A percentile compares a stretch with the other conserved stretches of the same genome.
phyloP scores from a whole-genome alignment of 2,888 invertebrate species.

The Acanthoscelides obtectus region DNA sequence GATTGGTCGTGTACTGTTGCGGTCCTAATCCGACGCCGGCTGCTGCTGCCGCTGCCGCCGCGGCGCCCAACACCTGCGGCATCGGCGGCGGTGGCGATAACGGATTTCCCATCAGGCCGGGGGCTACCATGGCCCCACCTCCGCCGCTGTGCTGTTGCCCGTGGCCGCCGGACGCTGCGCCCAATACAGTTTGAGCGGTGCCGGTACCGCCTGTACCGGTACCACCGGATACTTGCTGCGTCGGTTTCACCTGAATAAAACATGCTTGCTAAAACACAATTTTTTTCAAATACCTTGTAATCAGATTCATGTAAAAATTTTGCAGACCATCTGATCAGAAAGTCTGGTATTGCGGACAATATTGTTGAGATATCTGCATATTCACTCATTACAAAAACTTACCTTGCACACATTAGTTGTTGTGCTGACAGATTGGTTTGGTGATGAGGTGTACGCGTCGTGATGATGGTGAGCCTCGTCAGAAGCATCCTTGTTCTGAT shows the following conservation, averaged over 20 bases:
- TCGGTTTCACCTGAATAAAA: slow-evolving; percentile 66
- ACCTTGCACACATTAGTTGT: slow-evolving; percentile 70
- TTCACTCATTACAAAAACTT: too few relatives aligned
- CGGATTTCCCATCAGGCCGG: slow-evolving; percentile 45
- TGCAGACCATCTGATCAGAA: too few relatives aligned
- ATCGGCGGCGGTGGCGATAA: slow-evolving; percentile 60
- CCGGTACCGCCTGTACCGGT: slow-evolving; percentile 43
- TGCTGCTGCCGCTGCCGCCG: neutral
- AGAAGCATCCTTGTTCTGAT: slow-evolving; percentile 40
- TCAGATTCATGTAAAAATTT: too few relatives aligned
- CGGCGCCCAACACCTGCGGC: slow-evolving; percentile 43
- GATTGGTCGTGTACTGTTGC: slow-evolving; percentile 54
- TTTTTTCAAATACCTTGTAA: slow-evolving; percentile 3
- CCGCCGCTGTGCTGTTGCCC: slow-evolving; percentile 44
- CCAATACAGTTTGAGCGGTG: slow-evolving; percentile 42
- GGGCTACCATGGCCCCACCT: slow-evolving; percentile 34
- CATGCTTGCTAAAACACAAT: neutral
- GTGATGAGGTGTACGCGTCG: slow-evolving; percentile 53
- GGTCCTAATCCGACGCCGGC: slow-evolving; percentile 51
- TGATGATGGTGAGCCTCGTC: slow-evolving; percentile 45
- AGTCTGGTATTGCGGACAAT: too few relatives aligned
- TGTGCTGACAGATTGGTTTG: slow-evolving; percentile 46
- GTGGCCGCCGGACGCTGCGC: slow-evolving; percentile 19
- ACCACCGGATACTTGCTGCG: slow-evolving; percentile 64
- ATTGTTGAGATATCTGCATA: too few relatives aligned